Percentiles rank a stretch among this genome's conserved stretches.
phyloP scores from a whole-genome alignment of 1,140 invertebrate species.

The Bombus turneri region DNA sequence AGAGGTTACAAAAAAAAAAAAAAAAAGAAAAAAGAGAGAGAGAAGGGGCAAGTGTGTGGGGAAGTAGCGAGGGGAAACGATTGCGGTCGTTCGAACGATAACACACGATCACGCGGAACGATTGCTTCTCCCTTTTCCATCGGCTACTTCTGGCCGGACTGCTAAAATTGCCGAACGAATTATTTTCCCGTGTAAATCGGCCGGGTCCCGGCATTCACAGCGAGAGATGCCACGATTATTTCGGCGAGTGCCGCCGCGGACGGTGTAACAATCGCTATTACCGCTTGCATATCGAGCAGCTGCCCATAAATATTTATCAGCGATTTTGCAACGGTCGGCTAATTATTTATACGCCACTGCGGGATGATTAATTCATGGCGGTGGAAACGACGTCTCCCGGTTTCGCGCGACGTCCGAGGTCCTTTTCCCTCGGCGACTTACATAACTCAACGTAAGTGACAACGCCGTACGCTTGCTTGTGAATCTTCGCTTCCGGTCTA shows the following conservation, averaged over 20 bases:
- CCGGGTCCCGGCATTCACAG: neutral
- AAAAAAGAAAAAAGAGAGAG: neutral
- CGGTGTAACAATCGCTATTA: constrained; percentile 66
- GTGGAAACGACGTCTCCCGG: constrained; percentile 13
- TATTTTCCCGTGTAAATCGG: constrained; percentile 68
- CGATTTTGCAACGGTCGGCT: constrained; percentile 55
- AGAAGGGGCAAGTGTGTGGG: neutral
- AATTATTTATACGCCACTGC: constrained; percentile 62
- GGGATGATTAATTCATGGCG: constrained; percentile 61
- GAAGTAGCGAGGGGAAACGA: constrained; percentile 4
- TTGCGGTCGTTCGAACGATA: constrained; percentile 51
- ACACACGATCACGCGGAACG: constrained; percentile 49
- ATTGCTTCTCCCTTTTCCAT: constrained; percentile 26
- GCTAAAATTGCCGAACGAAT: constrained; percentile 56
- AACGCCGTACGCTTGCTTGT: neutral
- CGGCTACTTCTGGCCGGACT: constrained; percentile 10
- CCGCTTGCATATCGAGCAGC: constrained; percentile 61
- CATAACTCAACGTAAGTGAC: constrained; percentile 37
- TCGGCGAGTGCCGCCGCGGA: constrained; percentile 46
- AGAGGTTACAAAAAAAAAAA: neutral
- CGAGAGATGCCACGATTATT: constrained; percentile 59
- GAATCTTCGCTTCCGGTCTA: neutral
- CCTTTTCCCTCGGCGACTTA: constrained; percentile 15
- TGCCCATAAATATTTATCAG: constrained; percentile 73
- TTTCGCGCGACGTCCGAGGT: constrained; percentile 11